phyloP scores from a whole-genome alignment of 2,888 invertebrate genomes.

The Ennomos fuscantarius region DNA sequence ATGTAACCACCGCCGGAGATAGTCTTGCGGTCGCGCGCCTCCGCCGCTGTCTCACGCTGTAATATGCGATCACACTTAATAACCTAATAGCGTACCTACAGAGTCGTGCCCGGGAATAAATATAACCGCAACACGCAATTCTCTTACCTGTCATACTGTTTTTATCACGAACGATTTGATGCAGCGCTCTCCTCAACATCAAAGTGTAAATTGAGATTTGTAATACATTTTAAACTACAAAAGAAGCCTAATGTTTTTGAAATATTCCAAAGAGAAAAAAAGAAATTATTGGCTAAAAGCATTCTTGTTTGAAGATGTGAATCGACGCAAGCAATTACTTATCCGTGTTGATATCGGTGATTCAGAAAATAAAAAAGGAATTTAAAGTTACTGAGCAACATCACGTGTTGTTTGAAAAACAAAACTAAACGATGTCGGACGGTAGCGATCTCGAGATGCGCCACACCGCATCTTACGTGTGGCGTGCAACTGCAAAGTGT shows the following conservation, averaged over 20 bases:
- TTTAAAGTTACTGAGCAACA: conserved; percentile 61
- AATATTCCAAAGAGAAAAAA: conserved; percentile 36
- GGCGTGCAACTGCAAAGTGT: conserved; percentile 49
- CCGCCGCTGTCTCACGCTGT: conserved; percentile 59
- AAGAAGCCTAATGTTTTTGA: conserved; percentile 30
- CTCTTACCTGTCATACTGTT: conserved; percentile 28
- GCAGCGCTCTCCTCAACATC: conserved; percentile 15
- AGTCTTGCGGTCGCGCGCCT: conserved; percentile 67
- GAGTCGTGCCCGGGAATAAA: conserved; percentile 52
- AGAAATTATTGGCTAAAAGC: conserved; percentile 42
- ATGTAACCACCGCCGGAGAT: conserved; percentile 72
- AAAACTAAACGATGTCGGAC: conserved; percentile 57
- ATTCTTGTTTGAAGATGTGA: conserved; percentile 50
- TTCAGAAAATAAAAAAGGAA: conserved; percentile 63
- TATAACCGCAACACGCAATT: conserved; percentile 54
- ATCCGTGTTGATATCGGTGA: conserved; percentile 64
- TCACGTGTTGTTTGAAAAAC: conserved; percentile 58
- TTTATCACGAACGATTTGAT: conserved; percentile 32
- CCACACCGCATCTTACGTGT: conserved; percentile 41
- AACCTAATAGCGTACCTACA: conserved; percentile 60
- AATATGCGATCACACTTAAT: conserved; percentile 73
- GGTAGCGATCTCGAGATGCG: conserved; percentile 57
- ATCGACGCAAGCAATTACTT: conserved; percentile 62
- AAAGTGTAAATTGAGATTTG: conserved; percentile 13
- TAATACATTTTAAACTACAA: conserved; percentile 24